Conservation (phyloP, 2,113 vertebrate genomes). For the Pandion haliaetus region DNA sequence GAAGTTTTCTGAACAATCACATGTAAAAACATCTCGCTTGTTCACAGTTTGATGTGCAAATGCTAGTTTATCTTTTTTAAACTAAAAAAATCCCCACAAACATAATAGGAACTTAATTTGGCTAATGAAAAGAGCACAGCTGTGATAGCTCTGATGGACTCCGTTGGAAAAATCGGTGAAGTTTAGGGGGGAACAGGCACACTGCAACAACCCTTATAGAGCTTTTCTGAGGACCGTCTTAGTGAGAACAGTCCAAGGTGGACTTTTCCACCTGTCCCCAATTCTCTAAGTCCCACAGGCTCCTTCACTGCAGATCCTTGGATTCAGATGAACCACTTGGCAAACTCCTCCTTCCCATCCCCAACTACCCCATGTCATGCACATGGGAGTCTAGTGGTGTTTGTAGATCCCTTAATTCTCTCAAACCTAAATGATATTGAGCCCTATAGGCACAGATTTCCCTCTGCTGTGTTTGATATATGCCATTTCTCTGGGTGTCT, state of each 20-base stretch:
- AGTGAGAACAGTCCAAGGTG: background rate
- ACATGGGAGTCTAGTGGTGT: background rate
- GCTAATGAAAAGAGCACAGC: background rate
- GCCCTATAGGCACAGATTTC: background rate
- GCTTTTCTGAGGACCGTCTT: background rate
- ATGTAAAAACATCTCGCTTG: background rate
- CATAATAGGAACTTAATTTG: background rate
- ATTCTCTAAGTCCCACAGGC: background rate
- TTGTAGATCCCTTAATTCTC: background rate
- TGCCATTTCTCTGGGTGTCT: background rate
- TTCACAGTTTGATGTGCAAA: background rate
- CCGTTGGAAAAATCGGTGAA: background rate
- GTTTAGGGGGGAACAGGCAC: background rate
- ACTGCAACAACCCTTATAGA: background rate
- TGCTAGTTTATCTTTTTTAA: background rate
- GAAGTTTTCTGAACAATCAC: background rate
- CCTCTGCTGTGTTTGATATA: background rate
- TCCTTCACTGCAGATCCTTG: background rate
- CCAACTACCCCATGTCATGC: background rate
- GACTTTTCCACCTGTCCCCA: background rate
- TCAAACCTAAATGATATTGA: background rate
- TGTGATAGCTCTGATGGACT: background rate
- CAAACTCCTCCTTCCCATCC: background rate
- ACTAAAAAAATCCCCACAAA: background rate
- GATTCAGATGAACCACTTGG: background rate